phyloP scores from a whole-genome alignment of 2,113 vertebrate species.

The Scolopax mira region DNA sequence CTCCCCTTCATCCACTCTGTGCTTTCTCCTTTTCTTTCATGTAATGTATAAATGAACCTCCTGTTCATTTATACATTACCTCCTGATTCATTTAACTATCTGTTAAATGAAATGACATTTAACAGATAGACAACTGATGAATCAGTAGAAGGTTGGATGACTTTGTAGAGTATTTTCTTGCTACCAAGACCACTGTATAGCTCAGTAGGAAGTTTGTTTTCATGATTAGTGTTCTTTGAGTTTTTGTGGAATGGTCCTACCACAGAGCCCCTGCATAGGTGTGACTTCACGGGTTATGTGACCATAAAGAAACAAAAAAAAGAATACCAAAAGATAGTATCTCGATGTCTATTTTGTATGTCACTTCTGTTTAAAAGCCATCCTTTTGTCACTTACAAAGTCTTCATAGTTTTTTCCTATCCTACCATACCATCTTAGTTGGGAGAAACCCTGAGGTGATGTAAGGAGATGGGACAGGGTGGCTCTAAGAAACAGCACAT shows the following conservation, averaged over 20 bases:
- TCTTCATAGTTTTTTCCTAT: not conserved
- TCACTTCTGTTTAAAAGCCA: not conserved
- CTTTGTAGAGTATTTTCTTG: not conserved
- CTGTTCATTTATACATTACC: too few species aligned
- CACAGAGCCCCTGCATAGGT: fast-evolving
- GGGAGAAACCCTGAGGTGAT: not conserved
- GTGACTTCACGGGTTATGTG: not conserved
- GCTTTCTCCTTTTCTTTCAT: not conserved
- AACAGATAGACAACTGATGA: not conserved
- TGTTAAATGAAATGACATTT: too few species aligned
- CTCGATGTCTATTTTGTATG: fast-evolving
- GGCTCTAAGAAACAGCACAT: not conserved
- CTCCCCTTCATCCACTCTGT: not conserved
- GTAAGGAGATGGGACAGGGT: not conserved
- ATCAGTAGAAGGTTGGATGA: not conserved
- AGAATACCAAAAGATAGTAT: fast-evolving
- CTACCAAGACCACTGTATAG: not conserved
- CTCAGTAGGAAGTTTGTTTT: not conserved
- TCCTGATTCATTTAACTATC: too few species aligned
- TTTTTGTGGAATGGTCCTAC: not conserved
- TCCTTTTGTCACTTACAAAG: not conserved
- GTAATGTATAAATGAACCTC: not conserved
- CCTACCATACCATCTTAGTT: not conserved
- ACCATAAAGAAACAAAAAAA: not conserved
- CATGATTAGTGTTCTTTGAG: not conserved